Evolutionary conservation across 2,888 invertebrate species (phyloP).

Genomic region (Emmelina monodactyla): DNA sequence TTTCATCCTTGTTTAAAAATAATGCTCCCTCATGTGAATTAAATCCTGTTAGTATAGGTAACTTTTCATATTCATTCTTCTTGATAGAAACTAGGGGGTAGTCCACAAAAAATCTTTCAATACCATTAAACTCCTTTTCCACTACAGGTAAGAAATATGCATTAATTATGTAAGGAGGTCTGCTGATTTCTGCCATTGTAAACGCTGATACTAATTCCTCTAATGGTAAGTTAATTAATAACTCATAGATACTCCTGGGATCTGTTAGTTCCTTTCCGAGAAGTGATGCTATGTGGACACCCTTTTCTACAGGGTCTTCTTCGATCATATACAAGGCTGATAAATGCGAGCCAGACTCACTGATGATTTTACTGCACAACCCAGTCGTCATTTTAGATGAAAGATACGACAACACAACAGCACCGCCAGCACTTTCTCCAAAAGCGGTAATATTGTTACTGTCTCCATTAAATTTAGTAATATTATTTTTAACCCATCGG

Average conservation of each 20-base stretch:
- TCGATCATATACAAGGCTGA: conserved; percentile 35
- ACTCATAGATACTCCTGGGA: conserved; percentile 24
- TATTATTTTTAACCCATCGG: conserved; percentile 44
- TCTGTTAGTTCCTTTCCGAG: conserved; percentile 29
- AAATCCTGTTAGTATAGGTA: conserved; percentile 30
- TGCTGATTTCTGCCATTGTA: conserved; percentile 25
- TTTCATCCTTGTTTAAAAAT: conserved; percentile 27
- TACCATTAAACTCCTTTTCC: conserved; percentile 32
- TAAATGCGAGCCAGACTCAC: conserved; percentile 34
- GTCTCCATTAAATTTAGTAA: conserved; percentile 39
- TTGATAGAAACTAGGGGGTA: conserved; percentile 26
- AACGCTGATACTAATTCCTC: conserved; percentile 36
- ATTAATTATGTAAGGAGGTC: conserved; percentile 23
- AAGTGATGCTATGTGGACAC: conserved; percentile 25
- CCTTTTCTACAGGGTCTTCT: conserved; percentile 34
- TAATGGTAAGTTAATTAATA: conserved; percentile 24
- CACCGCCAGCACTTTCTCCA: conserved; percentile 50
- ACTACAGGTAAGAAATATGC: conserved; percentile 36
- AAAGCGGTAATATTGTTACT: conserved; percentile 32
- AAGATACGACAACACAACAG: conserved; percentile 27
- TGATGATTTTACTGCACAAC: conserved; percentile 35
- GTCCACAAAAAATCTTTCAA: conserved; percentile 33
- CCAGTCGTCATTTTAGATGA: conserved; percentile 36
- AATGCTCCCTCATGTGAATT: conserved; percentile 38
- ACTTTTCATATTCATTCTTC: conserved; percentile 26